A percentile compares a stretch with the other conserved stretches of the same genome.
Evolutionary conservation across 35 echinoderm and acorn worm species (phyloP).

Genomic region (Apostichopus californicus): DNA sequence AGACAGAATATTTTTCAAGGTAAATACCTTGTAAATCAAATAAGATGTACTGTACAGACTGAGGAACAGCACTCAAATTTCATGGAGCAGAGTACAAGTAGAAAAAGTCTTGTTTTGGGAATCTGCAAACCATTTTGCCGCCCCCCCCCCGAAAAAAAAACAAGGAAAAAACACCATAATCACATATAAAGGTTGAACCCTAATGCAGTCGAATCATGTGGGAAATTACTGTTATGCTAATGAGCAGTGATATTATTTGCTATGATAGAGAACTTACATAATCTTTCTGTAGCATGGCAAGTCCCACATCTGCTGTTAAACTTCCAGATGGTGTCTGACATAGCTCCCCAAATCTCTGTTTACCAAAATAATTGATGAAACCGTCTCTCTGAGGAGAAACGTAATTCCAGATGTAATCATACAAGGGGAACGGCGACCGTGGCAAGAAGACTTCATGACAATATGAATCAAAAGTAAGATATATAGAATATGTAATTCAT

Average conservation of each 20-base stretch:
- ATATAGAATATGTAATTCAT: not conserved
- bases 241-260: not conserved
- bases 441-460: not conserved
- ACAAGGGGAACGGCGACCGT: not conserved
- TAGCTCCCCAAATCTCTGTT: conserved; percentile 77
- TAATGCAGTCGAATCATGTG: too few relatives aligned
- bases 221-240: too few relatives aligned
- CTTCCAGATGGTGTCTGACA: conserved; percentile 15
- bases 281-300: conserved; percentile 62
- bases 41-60: too few relatives aligned
- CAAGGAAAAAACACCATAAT: too few relatives aligned
- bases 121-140: too few relatives aligned
- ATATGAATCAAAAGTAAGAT: not conserved
- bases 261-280: conserved; percentile 56
- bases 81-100: too few relatives aligned
- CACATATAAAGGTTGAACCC: not conserved
- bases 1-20: too few relatives aligned
- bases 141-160: too few relatives aligned
- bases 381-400: conserved; percentile 58
- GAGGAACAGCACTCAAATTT: too few relatives aligned
- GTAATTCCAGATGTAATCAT: not conserved
- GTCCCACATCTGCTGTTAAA: conserved; percentile 69
- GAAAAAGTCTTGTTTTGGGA: not conserved
- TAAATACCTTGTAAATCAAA: too few relatives aligned
- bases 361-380: conserved; percentile 92